Evolutionary conservation across 2,888 invertebrate species (phyloP).

Genomic region (Drosophila pullipes): DNA sequence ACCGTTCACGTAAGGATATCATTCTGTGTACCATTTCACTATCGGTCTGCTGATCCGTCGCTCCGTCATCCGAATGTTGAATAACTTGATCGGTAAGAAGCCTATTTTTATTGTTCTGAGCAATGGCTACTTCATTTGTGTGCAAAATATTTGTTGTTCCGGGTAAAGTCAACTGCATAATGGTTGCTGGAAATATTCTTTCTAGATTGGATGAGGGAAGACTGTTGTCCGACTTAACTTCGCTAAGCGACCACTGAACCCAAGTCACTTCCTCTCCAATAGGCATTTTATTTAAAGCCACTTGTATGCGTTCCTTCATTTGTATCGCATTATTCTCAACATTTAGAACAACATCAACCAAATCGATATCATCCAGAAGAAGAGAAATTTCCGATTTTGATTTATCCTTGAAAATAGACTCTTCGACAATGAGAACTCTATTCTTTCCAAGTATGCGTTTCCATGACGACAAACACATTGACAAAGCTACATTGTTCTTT

Average conservation of each 20-base stretch:
- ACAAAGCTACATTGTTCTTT: slow-evolving; percentile 86
- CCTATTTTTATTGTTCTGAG: slow-evolving; percentile 87
- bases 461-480: slow-evolving; percentile 88
- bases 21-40: slow-evolving; percentile 87
- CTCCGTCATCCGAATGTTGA: slow-evolving; percentile 88
- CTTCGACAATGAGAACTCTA: slow-evolving; percentile 89
- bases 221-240: slow-evolving; percentile 81
- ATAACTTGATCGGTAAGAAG: slow-evolving; percentile 88
- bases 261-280: slow-evolving; percentile 88
- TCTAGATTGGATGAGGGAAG: slow-evolving; percentile 86
- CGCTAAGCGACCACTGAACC: slow-evolving; percentile 93
- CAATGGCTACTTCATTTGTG: slow-evolving; percentile 94
- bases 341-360: slow-evolving; percentile 90
- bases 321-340: slow-evolving; percentile 87
- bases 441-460: slow-evolving; percentile 88
- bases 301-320: slow-evolving; percentile 88
- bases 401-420: slow-evolving; percentile 86
- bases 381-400: slow-evolving; percentile 86
- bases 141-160: slow-evolving; percentile 95
- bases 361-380: slow-evolving; percentile 89
- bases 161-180: slow-evolving; percentile 93
- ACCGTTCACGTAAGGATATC: slow-evolving; percentile 87
- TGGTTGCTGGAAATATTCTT: slow-evolving; percentile 89
- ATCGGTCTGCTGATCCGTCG: slow-evolving; percentile 86
- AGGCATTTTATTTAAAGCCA: slow-evolving; percentile 87